A percentile compares a stretch with the other conserved stretches of the same genome.
These are phyloP conservation scores for Eucera pruinosa DNA, from an alignment of 2,888 invertebrate genomes.

Conservation along the genomic window DNA sequence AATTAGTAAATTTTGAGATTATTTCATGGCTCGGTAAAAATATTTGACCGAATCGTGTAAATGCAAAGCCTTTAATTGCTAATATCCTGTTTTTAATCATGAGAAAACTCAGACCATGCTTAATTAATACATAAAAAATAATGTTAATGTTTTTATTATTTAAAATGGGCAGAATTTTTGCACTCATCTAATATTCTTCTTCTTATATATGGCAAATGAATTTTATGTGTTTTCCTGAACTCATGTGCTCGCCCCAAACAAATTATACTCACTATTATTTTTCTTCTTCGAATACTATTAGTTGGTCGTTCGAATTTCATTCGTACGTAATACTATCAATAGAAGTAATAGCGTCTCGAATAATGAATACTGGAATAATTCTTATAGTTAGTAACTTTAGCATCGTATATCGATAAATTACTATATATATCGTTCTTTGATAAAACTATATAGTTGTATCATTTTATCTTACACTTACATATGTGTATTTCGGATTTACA, in stretches of 20 bases:
- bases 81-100: too few species aligned
- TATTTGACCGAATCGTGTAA: too few species aligned
- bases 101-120: too few species aligned
- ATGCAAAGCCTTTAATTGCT: too few species aligned
- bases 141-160: too few species aligned
- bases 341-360: constrained; percentile 23
- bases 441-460: constrained; percentile 7
- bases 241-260: background rate
- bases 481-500: constrained; percentile 2
- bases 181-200: too few species aligned
- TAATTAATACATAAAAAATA: too few species aligned
- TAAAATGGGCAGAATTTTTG: too few species aligned
- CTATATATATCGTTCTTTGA: background rate
- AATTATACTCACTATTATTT: background rate
- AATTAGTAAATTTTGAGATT: too few species aligned
- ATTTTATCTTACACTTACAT: background rate
- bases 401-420: constrained; percentile 17
- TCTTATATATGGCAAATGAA: too few species aligned
- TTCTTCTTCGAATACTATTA: constrained; percentile 17
- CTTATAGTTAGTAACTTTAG: constrained; percentile 10
- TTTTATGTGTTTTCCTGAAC: background rate
- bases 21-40: too few species aligned
- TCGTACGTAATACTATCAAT: constrained; percentile 36
- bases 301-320: constrained; percentile 37
- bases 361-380: constrained; percentile 29